phyloP scores from a whole-genome alignment of 2,113 vertebrate species.

The Megaceryle torquata region DNA sequence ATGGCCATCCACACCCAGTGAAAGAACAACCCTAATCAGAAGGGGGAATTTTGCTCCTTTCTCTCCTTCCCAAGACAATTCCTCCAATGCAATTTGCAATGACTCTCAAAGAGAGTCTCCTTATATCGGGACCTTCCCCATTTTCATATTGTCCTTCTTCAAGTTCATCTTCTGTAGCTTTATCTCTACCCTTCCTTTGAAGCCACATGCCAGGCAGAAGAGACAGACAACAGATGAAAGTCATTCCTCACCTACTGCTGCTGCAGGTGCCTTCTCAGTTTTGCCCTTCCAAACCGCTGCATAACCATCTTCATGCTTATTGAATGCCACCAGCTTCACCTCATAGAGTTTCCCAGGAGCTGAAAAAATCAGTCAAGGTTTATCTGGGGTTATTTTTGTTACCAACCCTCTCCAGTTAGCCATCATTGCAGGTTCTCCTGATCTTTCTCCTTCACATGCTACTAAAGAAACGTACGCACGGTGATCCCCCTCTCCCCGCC shows the following conservation, averaged over 20 bases:
- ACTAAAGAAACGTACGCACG: not conserved
- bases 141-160: not conserved
- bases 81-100: not conserved
- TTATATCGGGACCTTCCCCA: not conserved
- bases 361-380: slow-evolving; percentile 58
- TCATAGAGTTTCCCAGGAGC: slow-evolving; percentile 89
- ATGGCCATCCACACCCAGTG: not conserved
- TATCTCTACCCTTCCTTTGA: not conserved
- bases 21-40: not conserved
- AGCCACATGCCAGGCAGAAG: not conserved
- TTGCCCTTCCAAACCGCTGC: slow-evolving; percentile 92
- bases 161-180: not conserved
- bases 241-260: slow-evolving; percentile 66
- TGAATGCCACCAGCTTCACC: slow-evolving; percentile 91
- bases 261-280: slow-evolving; percentile 80
- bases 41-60: not conserved
- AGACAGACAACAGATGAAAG: not conserved
- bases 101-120: not conserved
- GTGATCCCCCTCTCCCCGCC: not conserved
- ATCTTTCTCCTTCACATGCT: not conserved
- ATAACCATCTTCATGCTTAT: slow-evolving; percentile 89
- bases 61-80: not conserved
- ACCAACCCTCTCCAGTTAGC: not conserved
- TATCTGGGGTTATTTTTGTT: not conserved
- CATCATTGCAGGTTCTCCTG: not conserved